A percentile compares a stretch with the other conserved stretches of the same genome.
These are phyloP conservation scores for Hyperopisus bebe DNA, from an alignment of 2,113 vertebrate species.

Conservation along the genomic window DNA sequence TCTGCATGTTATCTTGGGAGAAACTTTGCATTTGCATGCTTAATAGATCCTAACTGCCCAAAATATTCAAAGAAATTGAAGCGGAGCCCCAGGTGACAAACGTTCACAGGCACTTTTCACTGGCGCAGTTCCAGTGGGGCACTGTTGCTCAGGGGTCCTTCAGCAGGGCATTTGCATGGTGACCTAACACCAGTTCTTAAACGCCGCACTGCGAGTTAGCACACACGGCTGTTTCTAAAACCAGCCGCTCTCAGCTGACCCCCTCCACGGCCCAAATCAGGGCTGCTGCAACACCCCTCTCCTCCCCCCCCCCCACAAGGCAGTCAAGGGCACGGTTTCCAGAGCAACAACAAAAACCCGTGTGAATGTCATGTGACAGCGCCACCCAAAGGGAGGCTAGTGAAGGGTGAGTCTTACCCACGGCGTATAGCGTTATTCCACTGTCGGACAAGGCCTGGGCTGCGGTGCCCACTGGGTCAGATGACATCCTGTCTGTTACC, in stretches of 20 bases:
- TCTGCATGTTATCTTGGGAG: not conserved
- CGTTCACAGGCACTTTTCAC: not conserved
- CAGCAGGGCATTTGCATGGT: not conserved
- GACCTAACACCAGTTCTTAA: not conserved
- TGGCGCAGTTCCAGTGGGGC: not conserved
- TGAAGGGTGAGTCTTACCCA: slow-evolving; percentile 62
- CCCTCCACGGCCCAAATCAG: not conserved
- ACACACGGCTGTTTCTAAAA: not conserved
- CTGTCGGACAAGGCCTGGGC: slow-evolving; percentile 55
- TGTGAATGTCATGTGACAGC: not conserved
- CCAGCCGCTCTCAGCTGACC: not conserved
- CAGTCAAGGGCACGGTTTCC: not conserved
- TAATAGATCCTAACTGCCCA: not conserved
- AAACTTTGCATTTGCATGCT: not conserved
- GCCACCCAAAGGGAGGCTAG: slow-evolving; percentile 21
- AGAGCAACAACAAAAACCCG: not conserved
- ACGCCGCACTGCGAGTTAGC: not conserved
- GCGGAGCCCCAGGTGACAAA: not conserved
- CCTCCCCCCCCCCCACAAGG: too few relatives aligned
- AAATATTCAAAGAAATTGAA: not conserved
- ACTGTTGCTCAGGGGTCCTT: not conserved
- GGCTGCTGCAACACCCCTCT: not conserved
- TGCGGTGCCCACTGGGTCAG: slow-evolving; percentile 56
- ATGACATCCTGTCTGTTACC: slow-evolving; percentile 69
- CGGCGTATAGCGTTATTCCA: slow-evolving; percentile 73